Percentiles rank a stretch among this genome's conserved stretches.
Evolutionary conservation across 2,888 invertebrate genomes (phyloP).

Genomic region (Sarcophaga subvicina): DNA sequence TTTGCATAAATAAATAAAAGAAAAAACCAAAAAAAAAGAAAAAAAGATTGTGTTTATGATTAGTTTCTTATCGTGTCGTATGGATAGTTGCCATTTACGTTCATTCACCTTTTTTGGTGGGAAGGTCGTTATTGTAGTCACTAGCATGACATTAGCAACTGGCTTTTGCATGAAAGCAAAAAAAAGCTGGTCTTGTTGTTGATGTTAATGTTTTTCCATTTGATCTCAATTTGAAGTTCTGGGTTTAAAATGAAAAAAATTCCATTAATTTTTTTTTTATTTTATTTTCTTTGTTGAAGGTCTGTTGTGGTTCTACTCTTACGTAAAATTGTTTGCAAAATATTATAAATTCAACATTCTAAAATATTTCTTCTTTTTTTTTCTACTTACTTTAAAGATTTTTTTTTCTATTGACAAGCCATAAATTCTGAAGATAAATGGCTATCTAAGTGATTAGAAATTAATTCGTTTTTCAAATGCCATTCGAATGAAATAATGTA

Average conservation of each 20-base stretch:
- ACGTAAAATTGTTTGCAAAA: background rate
- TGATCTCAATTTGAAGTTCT: constrained; percentile 1
- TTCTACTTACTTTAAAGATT: background rate
- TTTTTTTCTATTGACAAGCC: background rate
- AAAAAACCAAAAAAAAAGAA: background rate
- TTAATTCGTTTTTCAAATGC: background rate
- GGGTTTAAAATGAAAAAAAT: background rate
- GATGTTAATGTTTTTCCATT: background rate
- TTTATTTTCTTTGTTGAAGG: background rate
- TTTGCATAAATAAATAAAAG: constrained; percentile 6
- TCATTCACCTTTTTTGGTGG: constrained; percentile 34
- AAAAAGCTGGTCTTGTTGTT: constrained; percentile 23
- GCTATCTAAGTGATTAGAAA: background rate
- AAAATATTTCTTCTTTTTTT: background rate
- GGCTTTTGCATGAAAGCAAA: background rate
- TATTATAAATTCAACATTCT: background rate
- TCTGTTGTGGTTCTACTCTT: background rate
- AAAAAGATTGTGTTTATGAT: background rate
- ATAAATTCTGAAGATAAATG: background rate
- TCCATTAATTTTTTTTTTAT: background rate
- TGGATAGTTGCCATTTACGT: constrained; percentile 21
- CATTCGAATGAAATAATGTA: background rate
- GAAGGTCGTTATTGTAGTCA: constrained; percentile 25
- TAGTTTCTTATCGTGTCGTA: background rate
- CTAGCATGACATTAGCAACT: too few relatives aligned